These are phyloP conservation scores for Drosophila virilis DNA, from an alignment of 1,140 invertebrate species.

Conservation along the genomic window DNA sequence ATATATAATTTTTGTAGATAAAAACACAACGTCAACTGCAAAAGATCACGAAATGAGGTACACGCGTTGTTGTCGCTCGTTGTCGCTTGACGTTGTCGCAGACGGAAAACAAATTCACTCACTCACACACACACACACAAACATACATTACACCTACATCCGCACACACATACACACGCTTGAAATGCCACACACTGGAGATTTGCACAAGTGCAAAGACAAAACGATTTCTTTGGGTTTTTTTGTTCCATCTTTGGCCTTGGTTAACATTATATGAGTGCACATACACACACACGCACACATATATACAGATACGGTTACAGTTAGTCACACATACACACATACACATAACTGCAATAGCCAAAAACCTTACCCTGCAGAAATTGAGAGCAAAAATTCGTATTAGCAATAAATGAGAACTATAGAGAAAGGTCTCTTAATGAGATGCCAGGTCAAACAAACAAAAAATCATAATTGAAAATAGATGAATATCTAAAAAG, in stretches of 20 bases:
- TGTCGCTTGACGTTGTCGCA: conserved; percentile 53
- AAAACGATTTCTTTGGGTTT: conserved; percentile 34
- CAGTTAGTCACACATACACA: conserved; percentile 1
- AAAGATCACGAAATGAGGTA: conserved; percentile 75
- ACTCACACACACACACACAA: conserved; percentile 17
- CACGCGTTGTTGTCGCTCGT: conserved; percentile 48
- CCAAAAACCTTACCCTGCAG: background rate
- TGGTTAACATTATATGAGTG: background rate
- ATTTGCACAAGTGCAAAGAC: conserved; percentile 76
- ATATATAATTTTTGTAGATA: conserved; percentile 56
- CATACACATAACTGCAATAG: background rate
- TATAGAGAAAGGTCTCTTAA: too few relatives aligned
- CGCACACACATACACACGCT: conserved; percentile 12
- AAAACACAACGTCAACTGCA: conserved; percentile 69
- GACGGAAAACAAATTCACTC: conserved; percentile 65
- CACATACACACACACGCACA: too few relatives aligned
- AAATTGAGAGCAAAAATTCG: too few relatives aligned
- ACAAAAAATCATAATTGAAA: too few relatives aligned
- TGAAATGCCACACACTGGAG: conserved; percentile 54
- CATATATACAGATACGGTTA: background rate
- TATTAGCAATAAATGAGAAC: too few relatives aligned
- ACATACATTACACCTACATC: conserved; percentile 2
- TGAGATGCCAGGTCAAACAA: too few relatives aligned
- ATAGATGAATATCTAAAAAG: too few relatives aligned
- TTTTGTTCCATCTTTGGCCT: conserved; percentile 12